Evolutionary conservation across 2,888 invertebrate genomes (phyloP).

Genomic region (Dorcus hopei): DNA sequence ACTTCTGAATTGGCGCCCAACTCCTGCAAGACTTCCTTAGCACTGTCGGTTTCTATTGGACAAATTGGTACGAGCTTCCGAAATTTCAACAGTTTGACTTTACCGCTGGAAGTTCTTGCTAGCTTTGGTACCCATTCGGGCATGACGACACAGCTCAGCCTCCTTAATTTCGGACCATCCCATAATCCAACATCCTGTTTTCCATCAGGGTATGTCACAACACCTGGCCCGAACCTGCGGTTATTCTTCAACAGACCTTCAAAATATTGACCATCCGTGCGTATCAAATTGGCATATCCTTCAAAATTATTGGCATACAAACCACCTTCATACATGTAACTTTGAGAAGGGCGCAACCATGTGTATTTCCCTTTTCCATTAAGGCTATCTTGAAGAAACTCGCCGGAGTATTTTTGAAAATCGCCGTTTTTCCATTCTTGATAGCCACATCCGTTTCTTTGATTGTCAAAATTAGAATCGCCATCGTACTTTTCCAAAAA

Average conservation of each 20-base stretch:
- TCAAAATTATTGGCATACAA: slow-evolving; percentile 55
- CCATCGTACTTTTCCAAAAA: slow-evolving; percentile 15
- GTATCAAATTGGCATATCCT: slow-evolving; percentile 56
- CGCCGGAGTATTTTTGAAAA: slow-evolving; percentile 50
- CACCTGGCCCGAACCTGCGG: slow-evolving; percentile 57
- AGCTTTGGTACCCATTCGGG: slow-evolving; percentile 35
- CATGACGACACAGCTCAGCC: slow-evolving; percentile 40
- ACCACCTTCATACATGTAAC: slow-evolving; percentile 49
- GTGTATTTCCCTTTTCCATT: slow-evolving; percentile 54
- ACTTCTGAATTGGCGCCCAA: slow-evolving; percentile 28
- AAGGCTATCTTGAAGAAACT: slow-evolving; percentile 49
- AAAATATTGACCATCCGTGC: slow-evolving; percentile 49
- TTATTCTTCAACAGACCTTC: slow-evolving; percentile 53
- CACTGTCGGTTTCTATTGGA: slow-evolving; percentile 21
- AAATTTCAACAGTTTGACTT: slow-evolving; percentile 37
- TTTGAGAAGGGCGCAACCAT: slow-evolving; percentile 30
- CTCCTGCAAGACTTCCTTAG: slow-evolving; percentile 27
- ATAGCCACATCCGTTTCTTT: slow-evolving; percentile 19
- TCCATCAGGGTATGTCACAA: slow-evolving; percentile 48
- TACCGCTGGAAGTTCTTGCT: slow-evolving; percentile 32
- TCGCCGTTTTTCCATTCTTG: slow-evolving; percentile 19
- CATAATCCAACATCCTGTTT: slow-evolving; percentile 58
- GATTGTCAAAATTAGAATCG: slow-evolving; percentile 9
- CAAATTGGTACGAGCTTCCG: slow-evolving; percentile 37
- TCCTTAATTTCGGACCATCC: slow-evolving; percentile 50